phyloP scores from a whole-genome alignment of 2,888 invertebrate genomes.

The Xestia rhomboidea region DNA sequence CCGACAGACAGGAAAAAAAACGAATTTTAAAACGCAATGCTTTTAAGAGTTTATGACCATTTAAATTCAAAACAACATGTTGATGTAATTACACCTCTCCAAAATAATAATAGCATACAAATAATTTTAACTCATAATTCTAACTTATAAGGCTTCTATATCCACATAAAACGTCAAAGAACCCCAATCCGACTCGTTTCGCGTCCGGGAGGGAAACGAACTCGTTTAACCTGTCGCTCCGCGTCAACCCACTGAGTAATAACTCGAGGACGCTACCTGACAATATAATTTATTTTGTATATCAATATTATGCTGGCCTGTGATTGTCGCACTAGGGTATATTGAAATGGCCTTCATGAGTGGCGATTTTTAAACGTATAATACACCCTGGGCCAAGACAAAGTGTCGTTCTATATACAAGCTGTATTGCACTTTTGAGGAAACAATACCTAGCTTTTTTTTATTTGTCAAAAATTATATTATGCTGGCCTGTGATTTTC shows the following conservation, averaged over 20 bases:
- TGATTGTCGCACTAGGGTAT: not conserved
- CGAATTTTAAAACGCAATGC: not conserved
- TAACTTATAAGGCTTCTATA: not conserved
- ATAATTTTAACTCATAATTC: not conserved
- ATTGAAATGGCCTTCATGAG: not conserved
- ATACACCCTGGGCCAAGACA: no score
- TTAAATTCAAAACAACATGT: not conserved
- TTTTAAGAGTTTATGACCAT: not conserved
- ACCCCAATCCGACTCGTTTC: conserved; percentile 76
- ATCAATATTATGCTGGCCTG: conserved; percentile 19
- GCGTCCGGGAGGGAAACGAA: conserved; percentile 80
- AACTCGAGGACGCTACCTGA: conserved; percentile 67
- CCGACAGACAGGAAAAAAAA: not conserved
- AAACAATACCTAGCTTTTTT: no score
- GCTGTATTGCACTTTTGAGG: no score
- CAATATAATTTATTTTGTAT: conserved; percentile 63
- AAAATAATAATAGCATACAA: not conserved
- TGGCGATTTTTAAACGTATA: not conserved
- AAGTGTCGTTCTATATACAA: no score
- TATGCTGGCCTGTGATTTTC: no score
- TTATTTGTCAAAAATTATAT: no score
- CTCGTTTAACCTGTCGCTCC: conserved; percentile 78
- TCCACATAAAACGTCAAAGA: conserved; percentile 48
- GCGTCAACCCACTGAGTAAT: conserved; percentile 77
- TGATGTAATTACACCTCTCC: not conserved